Conservation (phyloP, 2,888 invertebrate species). For the Aporophyla nigra region DNA sequence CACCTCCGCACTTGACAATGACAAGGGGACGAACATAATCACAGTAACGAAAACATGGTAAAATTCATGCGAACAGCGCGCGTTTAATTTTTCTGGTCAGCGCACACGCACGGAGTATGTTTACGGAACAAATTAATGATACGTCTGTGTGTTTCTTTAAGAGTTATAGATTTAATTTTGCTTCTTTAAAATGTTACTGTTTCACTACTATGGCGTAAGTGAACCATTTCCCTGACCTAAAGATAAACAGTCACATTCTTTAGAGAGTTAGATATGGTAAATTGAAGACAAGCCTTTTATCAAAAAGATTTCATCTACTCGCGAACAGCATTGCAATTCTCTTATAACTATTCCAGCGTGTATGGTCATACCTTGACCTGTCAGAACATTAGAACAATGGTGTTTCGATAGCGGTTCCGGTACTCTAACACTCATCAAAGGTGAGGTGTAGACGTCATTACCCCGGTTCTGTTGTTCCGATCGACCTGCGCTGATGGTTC, state of each 20-base stretch:
- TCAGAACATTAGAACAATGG: constrained; percentile 44
- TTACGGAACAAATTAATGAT: neutral
- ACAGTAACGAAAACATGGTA: neutral
- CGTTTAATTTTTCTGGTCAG: neutral
- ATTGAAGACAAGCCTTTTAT: no score
- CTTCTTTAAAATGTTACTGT: neutral
- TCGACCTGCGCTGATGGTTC: constrained; percentile 35
- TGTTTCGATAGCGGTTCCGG: constrained; percentile 47
- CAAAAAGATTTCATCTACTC: neutral
- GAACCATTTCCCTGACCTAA: no score
- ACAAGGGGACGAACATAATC: constrained; percentile 3
- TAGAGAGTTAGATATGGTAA: neutral
- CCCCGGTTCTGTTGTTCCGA: constrained; percentile 36
- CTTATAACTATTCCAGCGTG: neutral
- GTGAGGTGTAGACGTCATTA: constrained; percentile 38
- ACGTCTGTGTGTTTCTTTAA: neutral
- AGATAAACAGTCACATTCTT: no score
- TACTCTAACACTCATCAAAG: constrained; percentile 14
- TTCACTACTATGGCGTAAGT: neutral
- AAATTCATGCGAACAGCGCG: constrained; percentile 1
- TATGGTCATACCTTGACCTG: constrained; percentile 16
- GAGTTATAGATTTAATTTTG: neutral
- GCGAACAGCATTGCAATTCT: neutral
- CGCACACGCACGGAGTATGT: neutral
- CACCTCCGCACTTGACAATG: constrained; percentile 38